Conservation (phyloP, 2,888 invertebrate genomes). For the Pristionchus entomophagus region DNA sequence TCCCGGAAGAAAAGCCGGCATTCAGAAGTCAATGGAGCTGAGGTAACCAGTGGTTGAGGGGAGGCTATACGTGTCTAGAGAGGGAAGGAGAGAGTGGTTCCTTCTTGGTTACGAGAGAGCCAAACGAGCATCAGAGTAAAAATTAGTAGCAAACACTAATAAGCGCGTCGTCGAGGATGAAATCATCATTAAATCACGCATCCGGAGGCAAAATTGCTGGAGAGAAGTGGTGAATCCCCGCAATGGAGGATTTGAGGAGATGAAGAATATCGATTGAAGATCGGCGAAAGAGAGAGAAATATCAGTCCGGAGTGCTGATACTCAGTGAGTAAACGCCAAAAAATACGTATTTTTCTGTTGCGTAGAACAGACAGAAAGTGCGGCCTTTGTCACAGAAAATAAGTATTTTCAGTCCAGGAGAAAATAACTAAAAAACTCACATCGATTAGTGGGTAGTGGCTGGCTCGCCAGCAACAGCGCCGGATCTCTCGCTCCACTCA, state of each 20-base stretch:
- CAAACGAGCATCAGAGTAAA: neutral
- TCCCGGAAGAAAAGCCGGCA: no score
- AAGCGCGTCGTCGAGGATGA: neutral
- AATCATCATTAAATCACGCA: neutral
- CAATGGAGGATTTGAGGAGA: neutral
- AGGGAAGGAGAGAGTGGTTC: neutral
- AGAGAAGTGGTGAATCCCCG: neutral
- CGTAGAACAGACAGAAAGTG: no score
- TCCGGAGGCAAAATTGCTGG: neutral
- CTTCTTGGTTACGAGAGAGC: neutral
- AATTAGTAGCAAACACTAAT: slow-evolving; percentile 9
- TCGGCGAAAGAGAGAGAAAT: neutral
- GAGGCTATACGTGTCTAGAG: neutral
- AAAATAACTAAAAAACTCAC: neutral
- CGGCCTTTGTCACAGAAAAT: no score
- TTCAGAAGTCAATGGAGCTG: slow-evolving; percentile 28
- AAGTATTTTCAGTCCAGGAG: no score
- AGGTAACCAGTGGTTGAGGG: slow-evolving; percentile 14
- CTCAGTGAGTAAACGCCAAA: no score
- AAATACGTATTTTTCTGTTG: no score
- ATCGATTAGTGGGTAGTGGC: slow-evolving; percentile 14
- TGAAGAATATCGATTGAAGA: neutral
- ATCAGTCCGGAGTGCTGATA: neutral
- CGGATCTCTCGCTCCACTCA: slow-evolving; percentile 13
- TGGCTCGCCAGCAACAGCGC: slow-evolving; percentile 26